Conservation (phyloP, 2,797 vertebrate genomes). For the Phalanger gymnotis region DNA sequence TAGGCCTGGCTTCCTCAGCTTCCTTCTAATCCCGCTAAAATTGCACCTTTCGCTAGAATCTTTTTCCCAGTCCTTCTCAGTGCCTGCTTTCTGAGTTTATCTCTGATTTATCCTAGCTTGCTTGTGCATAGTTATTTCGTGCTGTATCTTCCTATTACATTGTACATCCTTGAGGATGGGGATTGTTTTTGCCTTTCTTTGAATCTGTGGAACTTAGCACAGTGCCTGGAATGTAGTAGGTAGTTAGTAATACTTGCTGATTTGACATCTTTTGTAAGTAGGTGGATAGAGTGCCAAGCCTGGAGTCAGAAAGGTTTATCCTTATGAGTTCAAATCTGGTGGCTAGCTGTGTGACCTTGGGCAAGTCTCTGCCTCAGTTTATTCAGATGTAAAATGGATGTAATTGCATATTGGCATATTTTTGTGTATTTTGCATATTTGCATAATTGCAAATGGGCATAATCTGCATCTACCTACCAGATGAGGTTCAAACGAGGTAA, state of each 20-base stretch:
- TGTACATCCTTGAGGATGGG: neutral
- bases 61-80: neutral
- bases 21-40: neutral
- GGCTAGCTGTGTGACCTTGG: neutral
- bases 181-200: neutral
- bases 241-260: neutral
- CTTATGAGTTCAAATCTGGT: neutral
- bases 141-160: neutral
- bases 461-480: neutral
- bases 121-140: neutral
- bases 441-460: no score
- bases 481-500: neutral
- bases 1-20: neutral
- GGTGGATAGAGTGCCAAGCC: neutral
- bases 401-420: no score
- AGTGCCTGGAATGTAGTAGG: neutral
- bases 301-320: neutral
- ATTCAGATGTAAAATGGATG: neutral
- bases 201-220: neutral
- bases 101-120: neutral
- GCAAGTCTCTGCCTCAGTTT: neutral
- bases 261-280: neutral
- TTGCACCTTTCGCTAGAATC: neutral
- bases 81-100: neutral
- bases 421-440: no score